Evolutionary conservation across 2,113 vertebrate genomes (phyloP).

Genomic region (Isurus oxyrinchus): DNA sequence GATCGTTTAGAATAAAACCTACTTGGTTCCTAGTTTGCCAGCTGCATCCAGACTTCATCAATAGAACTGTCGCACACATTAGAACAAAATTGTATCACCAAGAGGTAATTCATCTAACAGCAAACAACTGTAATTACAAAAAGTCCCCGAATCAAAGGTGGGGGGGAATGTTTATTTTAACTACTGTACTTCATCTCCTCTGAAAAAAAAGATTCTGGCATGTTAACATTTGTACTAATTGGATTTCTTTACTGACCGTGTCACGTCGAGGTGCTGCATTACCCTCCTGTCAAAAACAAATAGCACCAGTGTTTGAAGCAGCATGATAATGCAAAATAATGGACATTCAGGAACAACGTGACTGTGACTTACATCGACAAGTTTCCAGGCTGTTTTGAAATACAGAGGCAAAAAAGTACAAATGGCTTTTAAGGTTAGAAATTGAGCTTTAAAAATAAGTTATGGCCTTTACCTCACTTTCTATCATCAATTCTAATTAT

Average conservation of each 20-base stretch:
- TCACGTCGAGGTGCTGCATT: conserved; percentile 19
- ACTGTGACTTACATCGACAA: not conserved
- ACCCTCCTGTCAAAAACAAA: conserved; percentile 26
- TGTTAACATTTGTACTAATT: conserved; percentile 30
- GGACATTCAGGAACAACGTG: not conserved
- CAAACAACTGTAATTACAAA: conserved; percentile 16
- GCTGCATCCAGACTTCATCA: not conserved
- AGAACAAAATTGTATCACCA: not conserved
- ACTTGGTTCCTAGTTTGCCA: not conserved
- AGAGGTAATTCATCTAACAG: not conserved
- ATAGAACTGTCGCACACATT: not conserved
- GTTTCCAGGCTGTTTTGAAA: not conserved
- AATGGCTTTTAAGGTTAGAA: not conserved
- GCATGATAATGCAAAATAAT: not conserved
- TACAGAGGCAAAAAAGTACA: not conserved
- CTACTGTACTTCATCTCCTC: conserved; percentile 18
- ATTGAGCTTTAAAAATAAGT: conserved; percentile 15
- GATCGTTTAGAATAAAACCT: not conserved
- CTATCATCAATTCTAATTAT: conserved; percentile 9
- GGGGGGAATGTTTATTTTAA: not conserved
- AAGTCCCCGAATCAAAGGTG: not conserved
- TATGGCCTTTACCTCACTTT: conserved; percentile 11
- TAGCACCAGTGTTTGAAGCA: not conserved
- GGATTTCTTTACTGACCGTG: conserved; percentile 18
- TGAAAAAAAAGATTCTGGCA: not conserved